Evolutionary conservation across 2,888 invertebrate species (phyloP).

Genomic region (Allolobophora icterica): DNA sequence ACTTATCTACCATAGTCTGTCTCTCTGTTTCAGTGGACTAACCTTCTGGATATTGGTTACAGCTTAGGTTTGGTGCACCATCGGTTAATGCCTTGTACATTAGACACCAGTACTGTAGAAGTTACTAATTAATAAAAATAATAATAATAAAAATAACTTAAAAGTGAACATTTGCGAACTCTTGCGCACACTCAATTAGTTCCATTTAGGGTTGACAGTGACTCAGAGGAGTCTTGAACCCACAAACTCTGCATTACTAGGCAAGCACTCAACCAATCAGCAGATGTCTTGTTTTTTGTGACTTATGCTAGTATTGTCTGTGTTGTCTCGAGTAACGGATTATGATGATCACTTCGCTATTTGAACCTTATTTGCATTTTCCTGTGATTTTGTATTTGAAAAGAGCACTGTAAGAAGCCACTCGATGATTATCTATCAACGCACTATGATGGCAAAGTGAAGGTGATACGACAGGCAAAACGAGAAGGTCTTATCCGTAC

Average conservation of each 20-base stretch:
- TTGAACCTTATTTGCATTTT: not conserved
- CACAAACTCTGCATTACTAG: no score
- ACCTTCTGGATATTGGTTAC: no score
- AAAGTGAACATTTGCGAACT: not conserved
- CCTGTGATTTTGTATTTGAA: not conserved
- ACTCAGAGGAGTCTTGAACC: no score
- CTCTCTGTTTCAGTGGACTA: no score
- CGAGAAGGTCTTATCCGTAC: slow-evolving; percentile 76
- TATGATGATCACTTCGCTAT: no score
- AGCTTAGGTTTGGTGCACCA: not conserved
- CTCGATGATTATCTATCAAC: slow-evolving; percentile 77
- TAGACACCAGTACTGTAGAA: not conserved
- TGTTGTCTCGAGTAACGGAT: no score
- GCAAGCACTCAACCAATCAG: no score
- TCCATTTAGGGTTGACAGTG: no score
- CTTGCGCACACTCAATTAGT: not conserved
- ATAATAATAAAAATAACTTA: not conserved
- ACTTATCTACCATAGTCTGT: no score
- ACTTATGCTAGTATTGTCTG: no score
- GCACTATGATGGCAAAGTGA: slow-evolving; percentile 73
- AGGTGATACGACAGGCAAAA: slow-evolving; percentile 66
- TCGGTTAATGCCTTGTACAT: not conserved
- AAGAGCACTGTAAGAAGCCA: slow-evolving; percentile 65
- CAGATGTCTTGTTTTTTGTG: no score
- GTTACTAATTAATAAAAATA: not conserved